These are phyloP conservation scores for Triplophysa yarkandensis DNA, from an alignment of 2,797 vertebrate species.

Conservation along the genomic window DNA sequence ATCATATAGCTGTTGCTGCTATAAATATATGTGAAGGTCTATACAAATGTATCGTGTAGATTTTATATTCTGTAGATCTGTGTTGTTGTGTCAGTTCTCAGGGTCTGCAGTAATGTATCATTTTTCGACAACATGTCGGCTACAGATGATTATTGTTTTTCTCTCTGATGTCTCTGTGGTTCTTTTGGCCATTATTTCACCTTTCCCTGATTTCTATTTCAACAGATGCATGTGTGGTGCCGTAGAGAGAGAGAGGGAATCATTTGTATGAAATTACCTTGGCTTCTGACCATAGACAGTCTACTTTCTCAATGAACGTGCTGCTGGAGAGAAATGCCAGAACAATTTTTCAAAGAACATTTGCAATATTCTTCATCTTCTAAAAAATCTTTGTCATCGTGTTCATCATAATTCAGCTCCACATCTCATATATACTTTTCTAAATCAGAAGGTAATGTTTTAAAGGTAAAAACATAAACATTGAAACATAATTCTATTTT, in stretches of 20 bases:
- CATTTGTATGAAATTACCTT: slow-evolving; percentile 43
- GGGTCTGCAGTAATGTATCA: neutral
- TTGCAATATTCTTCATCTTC: neutral
- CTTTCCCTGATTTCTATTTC: slow-evolving; percentile 19
- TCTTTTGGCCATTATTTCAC: slow-evolving; percentile 22
- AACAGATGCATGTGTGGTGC: neutral
- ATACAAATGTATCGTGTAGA: no score
- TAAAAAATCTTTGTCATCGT: neutral
- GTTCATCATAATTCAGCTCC: neutral
- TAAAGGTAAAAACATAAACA: neutral
- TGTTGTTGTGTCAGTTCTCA: no score
- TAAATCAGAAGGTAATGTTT: neutral
- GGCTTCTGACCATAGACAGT: slow-evolving; percentile 12
- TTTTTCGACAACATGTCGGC: neutral
- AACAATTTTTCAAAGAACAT: neutral
- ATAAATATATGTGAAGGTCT: no score
- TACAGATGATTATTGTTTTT: neutral
- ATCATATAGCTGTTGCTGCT: no score
- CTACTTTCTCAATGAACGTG: neutral
- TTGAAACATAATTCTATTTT: no score
- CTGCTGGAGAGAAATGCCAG: neutral
- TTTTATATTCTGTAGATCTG: no score
- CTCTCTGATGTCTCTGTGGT: neutral
- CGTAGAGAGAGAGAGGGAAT: slow-evolving; percentile 14
- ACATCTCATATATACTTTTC: neutral